Evolutionary conservation across 23 tunicate genomes (phyloP), one percentile per base, ranked within the genome.

Genomic region (Corella eumyota): DNA sequence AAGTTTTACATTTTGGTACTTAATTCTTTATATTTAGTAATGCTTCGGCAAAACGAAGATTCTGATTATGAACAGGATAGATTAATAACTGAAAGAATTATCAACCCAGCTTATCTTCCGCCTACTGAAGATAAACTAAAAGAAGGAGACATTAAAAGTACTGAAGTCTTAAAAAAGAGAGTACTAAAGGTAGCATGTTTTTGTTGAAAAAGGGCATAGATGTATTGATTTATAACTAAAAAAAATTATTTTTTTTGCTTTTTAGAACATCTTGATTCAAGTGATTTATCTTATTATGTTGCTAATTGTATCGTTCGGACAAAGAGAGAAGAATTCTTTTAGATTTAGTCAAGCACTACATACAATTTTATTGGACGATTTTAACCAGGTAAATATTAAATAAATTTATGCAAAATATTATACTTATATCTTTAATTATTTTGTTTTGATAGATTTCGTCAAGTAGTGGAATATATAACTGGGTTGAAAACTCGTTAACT

Each of bases 201-300:
- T 15, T 40, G 11, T n/a, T n/a, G n/a, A n/a, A n/a, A n/a, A n/a
- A n/a, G n/a, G n/a, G n/a, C n/a, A n/a, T n/a, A n/a, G n/a, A n/a
- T n/a, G n/a, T n/a, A n/a, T n/a, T n/a, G n/a, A n/a, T n/a, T n/a
- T n/a, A n/a, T n/a, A n/a, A n/a, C n/a, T n/a, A n/a, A n/a, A n/a
- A 40, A 9, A 40, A 11, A 40, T 40, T 40, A 15, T 40, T 11
- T 40, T 40, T 40, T 40, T 9, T 40, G 13, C 11, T 40, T 51
- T 51, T 38, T 52, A 78, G 86, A 78, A 61, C 27, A 25, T 78
- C n/a, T 61, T 77, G 0, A 34, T 70, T 27, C 86, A 78, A 45
- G 4, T 78, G 36, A 24, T 70, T 21, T 78, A 69, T 35, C 75
- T 78, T 32, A 5, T 47, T 31, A 20, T 78, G 26, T 77, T 78